Conservation (phyloP, 2,888 invertebrate species). For the Rhingia rostrata region DNA sequence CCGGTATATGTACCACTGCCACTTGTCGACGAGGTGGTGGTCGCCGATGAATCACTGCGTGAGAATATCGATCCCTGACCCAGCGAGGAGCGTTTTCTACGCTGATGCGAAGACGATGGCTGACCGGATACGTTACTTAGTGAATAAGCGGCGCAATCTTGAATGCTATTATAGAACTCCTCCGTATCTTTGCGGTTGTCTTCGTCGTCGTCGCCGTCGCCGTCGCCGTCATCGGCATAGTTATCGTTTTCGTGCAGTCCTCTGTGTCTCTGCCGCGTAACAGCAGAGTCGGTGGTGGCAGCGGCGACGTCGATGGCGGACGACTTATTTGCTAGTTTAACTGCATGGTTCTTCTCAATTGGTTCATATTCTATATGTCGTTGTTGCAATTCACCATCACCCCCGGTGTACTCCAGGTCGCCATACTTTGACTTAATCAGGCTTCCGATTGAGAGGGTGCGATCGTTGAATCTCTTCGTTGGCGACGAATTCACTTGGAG, state of each 20-base stretch:
- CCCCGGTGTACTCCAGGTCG: constrained; percentile 25
- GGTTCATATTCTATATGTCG: constrained; percentile 34
- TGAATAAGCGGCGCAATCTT: constrained; percentile 76
- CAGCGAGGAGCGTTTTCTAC: constrained; percentile 81
- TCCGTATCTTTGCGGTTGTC: constrained; percentile 81
- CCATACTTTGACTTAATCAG: constrained; percentile 49
- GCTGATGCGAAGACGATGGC: constrained; percentile 73
- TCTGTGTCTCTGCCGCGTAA: constrained; percentile 24
- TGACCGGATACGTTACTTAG: constrained; percentile 56
- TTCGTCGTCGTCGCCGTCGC: constrained; percentile 76
- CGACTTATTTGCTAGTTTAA: constrained; percentile 27
- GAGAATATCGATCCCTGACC: constrained; percentile 78
- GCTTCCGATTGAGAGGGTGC: constrained; percentile 53
- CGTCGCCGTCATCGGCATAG: constrained; percentile 71
- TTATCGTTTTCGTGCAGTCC: constrained; percentile 49
- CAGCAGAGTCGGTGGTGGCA: background rate
- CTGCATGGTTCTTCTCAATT: constrained; percentile 36
- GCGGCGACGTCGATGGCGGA: background rate
- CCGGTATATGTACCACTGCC: constrained; percentile 81
- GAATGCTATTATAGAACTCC: constrained; percentile 81
- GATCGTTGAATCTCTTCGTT: constrained; percentile 61
- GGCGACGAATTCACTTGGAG: constrained; percentile 51
- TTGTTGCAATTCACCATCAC: constrained; percentile 37
- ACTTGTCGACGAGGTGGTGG: constrained; percentile 81
- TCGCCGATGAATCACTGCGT: constrained; percentile 82